Conservation (phyloP, 2,113 vertebrate genomes). For the Cygnus atratus region DNA sequence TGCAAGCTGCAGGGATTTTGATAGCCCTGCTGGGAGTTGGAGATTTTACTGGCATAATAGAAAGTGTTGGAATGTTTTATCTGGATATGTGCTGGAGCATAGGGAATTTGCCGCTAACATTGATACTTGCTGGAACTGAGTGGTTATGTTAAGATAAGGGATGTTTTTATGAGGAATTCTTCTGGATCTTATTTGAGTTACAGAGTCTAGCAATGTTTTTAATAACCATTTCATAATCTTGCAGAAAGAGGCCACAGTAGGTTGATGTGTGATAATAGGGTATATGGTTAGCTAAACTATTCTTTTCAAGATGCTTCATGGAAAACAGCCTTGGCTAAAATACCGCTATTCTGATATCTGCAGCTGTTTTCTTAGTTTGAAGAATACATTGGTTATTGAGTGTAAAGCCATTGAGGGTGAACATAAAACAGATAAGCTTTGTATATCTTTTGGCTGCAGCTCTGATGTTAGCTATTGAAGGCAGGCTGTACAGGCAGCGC, state of each 20-base stretch:
- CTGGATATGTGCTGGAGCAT: not conserved
- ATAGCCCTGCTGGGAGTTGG: not conserved
- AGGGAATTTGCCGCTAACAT: not conserved
- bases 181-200: not conserved
- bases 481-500: rapidly evolving
- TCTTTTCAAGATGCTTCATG: not conserved
- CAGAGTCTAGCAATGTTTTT: not conserved
- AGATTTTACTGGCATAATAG: not conserved
- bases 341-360: not conserved
- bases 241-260: not conserved
- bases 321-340: not conserved
- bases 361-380: not conserved
- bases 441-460: not conserved
- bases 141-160: not conserved
- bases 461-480: not conserved
- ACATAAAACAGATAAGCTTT: not conserved
- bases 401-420: not conserved
- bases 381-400: not conserved
- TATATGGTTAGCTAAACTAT: not conserved
- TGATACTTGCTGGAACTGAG: not conserved
- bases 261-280: not conserved
- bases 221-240: not conserved
- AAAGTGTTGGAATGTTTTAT: rapidly evolving
- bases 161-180: not conserved
- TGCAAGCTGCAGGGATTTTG: not conserved